Conservation (phyloP, 2,113 vertebrate genomes). For the Psittacula cyanocephala region DNA sequence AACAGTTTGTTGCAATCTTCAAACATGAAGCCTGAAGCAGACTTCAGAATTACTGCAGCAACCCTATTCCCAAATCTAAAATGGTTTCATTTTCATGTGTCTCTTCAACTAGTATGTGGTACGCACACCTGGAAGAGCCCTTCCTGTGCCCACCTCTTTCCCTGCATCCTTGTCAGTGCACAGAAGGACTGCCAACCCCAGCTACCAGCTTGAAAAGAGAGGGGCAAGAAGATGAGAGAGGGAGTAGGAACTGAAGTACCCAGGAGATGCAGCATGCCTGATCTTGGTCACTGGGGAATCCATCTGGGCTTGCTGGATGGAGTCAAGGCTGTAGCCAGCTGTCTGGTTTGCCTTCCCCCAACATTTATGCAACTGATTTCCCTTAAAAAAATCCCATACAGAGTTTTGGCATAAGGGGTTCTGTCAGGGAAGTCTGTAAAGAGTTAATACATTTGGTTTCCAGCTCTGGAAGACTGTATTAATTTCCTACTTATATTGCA, state of each 20-base stretch:
- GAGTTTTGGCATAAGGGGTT: background rate
- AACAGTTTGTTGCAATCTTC: background rate
- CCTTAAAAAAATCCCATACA: background rate
- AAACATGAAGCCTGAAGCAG: background rate
- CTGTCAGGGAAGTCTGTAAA: background rate
- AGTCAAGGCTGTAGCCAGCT: background rate
- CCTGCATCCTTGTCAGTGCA: fast-evolving
- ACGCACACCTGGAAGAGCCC: background rate
- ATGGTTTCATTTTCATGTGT: background rate
- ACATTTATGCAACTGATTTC: background rate
- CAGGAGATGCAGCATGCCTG: background rate
- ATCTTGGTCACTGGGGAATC: background rate
- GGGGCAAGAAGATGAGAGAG: background rate
- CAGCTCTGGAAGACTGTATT: background rate
- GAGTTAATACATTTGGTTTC: background rate
- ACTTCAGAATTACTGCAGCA: background rate
- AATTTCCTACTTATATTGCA: background rate
- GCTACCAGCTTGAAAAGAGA: background rate
- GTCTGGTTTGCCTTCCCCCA: background rate
- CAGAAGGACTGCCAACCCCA: background rate
- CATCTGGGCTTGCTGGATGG: background rate
- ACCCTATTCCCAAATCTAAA: background rate
- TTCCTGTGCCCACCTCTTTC: fast-evolving
- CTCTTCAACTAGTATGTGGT: background rate
- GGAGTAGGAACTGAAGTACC: background rate